Evolutionary conservation across 1,140 invertebrate genomes (phyloP).

Genomic region (Heliconius eleuchia): DNA sequence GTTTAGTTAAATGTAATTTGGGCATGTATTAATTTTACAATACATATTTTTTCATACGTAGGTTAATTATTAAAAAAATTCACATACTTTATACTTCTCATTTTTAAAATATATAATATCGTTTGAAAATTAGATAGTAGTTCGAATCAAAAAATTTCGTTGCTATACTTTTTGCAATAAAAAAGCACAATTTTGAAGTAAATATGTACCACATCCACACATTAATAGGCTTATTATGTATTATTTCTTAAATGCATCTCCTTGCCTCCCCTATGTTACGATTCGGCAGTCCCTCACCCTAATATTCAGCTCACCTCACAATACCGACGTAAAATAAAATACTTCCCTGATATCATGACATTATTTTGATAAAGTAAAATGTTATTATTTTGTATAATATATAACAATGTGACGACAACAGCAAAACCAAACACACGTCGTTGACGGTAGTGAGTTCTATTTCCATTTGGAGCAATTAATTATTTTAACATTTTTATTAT

Average conservation of each 20-base stretch:
- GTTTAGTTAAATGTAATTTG: no score
- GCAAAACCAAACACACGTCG: no score
- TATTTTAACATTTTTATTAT: not conserved
- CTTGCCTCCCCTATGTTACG: not conserved
- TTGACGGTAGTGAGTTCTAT: no score
- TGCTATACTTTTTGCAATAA: not conserved
- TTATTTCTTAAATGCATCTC: conserved; percentile 35
- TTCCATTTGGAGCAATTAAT: not conserved
- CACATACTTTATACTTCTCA: no score
- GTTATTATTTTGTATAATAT: not conserved
- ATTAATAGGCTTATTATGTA: not conserved
- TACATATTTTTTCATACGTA: no score
- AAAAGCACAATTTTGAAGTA: not conserved
- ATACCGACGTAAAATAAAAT: not conserved
- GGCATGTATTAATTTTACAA: no score
- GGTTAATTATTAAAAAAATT: no score
- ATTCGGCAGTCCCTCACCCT: conserved; percentile 1
- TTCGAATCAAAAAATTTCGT: no score
- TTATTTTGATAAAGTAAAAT: not conserved
- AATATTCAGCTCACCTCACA: not conserved
- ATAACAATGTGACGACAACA: not conserved
- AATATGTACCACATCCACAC: not conserved
- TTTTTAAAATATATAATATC: no score
- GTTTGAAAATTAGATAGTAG: no score
- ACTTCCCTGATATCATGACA: not conserved